Evolutionary conservation across 2,113 vertebrate genomes (phyloP).

Genomic region (Procapra przewalskii): DNA sequence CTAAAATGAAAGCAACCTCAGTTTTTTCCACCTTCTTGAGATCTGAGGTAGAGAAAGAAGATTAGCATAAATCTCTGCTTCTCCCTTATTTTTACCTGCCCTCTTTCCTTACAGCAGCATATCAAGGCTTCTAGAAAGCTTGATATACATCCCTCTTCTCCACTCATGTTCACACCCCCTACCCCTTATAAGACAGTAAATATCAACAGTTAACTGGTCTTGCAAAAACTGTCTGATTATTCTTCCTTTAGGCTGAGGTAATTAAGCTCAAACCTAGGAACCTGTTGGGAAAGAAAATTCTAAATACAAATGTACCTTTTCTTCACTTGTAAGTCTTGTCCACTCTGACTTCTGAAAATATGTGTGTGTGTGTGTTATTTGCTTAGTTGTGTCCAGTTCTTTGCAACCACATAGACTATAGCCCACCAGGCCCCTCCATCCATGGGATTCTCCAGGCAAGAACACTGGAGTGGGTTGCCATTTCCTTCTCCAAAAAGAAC

Average conservation of each 20-base stretch:
- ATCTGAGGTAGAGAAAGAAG: background rate
- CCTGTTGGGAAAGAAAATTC: constrained; percentile 27
- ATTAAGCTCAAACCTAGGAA: constrained; percentile 36
- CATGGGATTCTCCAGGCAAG: background rate
- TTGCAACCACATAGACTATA: background rate
- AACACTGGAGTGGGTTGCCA: background rate
- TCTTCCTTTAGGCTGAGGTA: constrained; percentile 41
- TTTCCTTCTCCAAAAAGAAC: background rate
- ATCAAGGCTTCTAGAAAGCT: constrained; percentile 14
- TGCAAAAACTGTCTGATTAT: constrained; percentile 17
- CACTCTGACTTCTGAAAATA: background rate
- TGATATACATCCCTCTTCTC: background rate
- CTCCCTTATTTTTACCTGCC: background rate
- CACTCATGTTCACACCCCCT: no score
- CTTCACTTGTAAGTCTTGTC: constrained; percentile 30
- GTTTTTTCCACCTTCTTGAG: background rate
- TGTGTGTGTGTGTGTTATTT: background rate
- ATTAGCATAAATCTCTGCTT: background rate
- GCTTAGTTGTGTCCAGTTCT: background rate
- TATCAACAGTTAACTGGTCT: background rate
- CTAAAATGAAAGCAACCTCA: constrained; percentile 34
- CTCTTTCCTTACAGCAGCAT: background rate
- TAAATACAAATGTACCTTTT: constrained; percentile 38
- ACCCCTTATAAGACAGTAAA: background rate
- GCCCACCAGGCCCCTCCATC: background rate